phyloP scores from a whole-genome alignment of 2,113 vertebrate genomes.

The sheep (Ovis aries) region ARS-UI_Ramb_v3.0 NC_056063.1:1941001-1941500 shows the following conservation, averaged over 20 bases:
- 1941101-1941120: not conserved
- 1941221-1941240: constrained; percentile 15
- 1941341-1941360: not conserved
- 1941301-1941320: not conserved
- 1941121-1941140: constrained; percentile 12
- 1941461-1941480: not conserved
- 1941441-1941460: constrained; percentile 21
- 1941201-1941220: not conserved
- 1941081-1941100: not conserved
- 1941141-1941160: not conserved
- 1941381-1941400: not conserved
- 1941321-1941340: not conserved
- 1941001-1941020: not conserved
- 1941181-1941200: constrained; percentile 28
- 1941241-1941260: constrained; percentile 13
- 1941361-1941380: not conserved
- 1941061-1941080: not conserved
- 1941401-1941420: not conserved
- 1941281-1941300: constrained; percentile 23
- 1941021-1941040: not conserved
- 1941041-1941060: not conserved
- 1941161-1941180: constrained; percentile 9
- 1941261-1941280: not conserved
- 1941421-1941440: not conserved
- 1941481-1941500: not conserved